Percentiles rank a stretch among this genome's conserved stretches.
Conservation (phyloP, 2,888 invertebrate species). For the Lathronympha strigana region DNA sequence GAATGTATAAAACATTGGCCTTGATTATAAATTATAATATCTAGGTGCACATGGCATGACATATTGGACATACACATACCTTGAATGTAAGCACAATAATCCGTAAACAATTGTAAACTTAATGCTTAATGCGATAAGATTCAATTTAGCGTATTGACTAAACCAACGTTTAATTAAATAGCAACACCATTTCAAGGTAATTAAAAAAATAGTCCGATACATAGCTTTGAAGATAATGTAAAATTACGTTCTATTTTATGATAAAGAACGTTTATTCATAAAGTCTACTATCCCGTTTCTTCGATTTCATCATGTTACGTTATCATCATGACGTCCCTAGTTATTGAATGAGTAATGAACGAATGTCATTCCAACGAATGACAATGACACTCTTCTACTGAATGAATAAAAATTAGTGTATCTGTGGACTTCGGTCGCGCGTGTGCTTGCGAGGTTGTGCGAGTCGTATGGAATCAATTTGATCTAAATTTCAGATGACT, state of each 20-base stretch:
- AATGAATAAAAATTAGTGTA: slow-evolving; percentile 34
- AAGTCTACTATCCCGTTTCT: background rate
- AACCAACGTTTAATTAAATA: background rate
- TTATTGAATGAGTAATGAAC: background rate
- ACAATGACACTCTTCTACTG: background rate
- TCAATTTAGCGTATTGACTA: background rate
- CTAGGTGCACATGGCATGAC: background rate
- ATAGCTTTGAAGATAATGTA: background rate
- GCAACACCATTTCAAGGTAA: background rate
- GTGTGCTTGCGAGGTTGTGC: slow-evolving; percentile 63
- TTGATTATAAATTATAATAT: background rate
- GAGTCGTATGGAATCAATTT: slow-evolving; percentile 68
- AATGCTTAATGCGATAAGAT: background rate
- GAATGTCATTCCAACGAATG: slow-evolving; percentile 12
- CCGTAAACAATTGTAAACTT: background rate
- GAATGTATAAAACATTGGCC: no score
- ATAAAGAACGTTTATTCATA: background rate
- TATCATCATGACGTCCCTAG: background rate
- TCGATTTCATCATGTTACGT: background rate
- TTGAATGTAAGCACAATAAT: background rate
- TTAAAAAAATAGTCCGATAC: background rate
- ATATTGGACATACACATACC: background rate
- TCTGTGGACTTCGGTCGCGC: slow-evolving; percentile 60
- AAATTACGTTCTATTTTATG: background rate
- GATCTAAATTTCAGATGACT: slow-evolving; percentile 77